Percentiles rank a stretch among this genome's conserved stretches.
Conservation (phyloP, 2,113 vertebrate species). For the Urocynchramus pylzowi region DNA sequence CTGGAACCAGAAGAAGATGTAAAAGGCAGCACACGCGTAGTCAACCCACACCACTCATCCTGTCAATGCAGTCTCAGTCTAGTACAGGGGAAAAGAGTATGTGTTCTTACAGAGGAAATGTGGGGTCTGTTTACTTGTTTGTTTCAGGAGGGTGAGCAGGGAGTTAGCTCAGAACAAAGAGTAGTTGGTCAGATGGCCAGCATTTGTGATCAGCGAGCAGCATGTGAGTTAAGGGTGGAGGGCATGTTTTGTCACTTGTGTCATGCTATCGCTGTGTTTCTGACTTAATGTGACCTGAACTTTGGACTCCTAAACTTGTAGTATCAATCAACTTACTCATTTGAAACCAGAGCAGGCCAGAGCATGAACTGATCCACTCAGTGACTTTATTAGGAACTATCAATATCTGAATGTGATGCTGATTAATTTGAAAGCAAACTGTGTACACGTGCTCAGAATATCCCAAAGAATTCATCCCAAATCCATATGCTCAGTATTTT, state of each 20-base stretch:
- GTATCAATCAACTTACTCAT: neutral
- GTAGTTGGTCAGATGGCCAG: neutral
- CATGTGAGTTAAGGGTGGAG: neutral
- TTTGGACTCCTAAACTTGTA: neutral
- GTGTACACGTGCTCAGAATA: neutral
- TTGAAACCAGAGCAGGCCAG: neutral
- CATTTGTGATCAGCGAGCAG: neutral
- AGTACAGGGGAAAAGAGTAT: neutral
- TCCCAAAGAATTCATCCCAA: neutral
- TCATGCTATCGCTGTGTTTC: neutral
- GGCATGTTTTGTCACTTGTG: neutral
- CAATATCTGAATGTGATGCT: neutral
- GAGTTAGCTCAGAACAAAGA: neutral
- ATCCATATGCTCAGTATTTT: neutral
- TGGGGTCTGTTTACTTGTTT: neutral
- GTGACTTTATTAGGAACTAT: neutral
- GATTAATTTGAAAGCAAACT: neutral
- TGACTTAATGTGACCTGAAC: neutral
- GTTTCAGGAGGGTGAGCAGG: neutral
- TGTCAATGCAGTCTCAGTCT: neutral
- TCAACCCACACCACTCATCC: neutral
- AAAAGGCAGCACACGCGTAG: neutral
- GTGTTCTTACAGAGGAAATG: neutral
- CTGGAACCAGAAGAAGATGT: neutral
- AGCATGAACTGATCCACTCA: neutral